Percentiles rank a stretch among this genome's conserved stretches.
These are phyloP conservation scores for Magallana gigas DNA, from an alignment of 1,140 invertebrate genomes.

Conservation along the genomic window DNA sequence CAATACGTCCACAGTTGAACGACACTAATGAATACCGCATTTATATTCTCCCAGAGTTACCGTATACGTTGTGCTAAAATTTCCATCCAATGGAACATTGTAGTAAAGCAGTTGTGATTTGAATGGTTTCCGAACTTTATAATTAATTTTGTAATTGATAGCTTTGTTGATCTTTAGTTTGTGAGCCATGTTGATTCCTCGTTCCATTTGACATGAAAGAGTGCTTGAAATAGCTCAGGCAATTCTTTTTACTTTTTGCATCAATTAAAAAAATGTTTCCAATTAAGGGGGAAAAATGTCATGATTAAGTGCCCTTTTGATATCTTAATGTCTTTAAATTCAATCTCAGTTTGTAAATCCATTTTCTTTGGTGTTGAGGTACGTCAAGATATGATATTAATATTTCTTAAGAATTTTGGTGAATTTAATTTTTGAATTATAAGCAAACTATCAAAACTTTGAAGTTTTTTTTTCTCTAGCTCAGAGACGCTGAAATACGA, in stretches of 20 bases:
- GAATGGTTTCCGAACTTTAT: not conserved
- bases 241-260: not conserved
- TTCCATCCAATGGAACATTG: not conserved
- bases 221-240: not conserved
- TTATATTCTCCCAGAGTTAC: not conserved
- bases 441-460: too few relatives aligned
- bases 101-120: not conserved
- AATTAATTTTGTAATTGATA: slow-evolving; percentile 19
- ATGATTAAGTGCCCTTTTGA: not conserved
- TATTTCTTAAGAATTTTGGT: too few relatives aligned
- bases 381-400: too few relatives aligned
- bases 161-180: not conserved
- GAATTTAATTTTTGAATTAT: too few relatives aligned
- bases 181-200: not conserved
- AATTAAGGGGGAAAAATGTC: not conserved
- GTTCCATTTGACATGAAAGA: not conserved
- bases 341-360: too few relatives aligned
- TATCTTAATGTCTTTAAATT: too few relatives aligned
- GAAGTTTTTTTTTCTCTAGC: too few relatives aligned
- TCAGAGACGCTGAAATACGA: too few relatives aligned
- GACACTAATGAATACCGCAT: slow-evolving; percentile 8
- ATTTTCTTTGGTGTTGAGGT: too few relatives aligned
- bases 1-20: slow-evolving; percentile 17
- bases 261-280: not conserved
- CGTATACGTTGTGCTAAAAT: not conserved